Evolutionary conservation across 2,113 vertebrate species (phyloP), one percentile per base, ranked within the genome.

Genomic region (Dinomys branickii): DNA sequence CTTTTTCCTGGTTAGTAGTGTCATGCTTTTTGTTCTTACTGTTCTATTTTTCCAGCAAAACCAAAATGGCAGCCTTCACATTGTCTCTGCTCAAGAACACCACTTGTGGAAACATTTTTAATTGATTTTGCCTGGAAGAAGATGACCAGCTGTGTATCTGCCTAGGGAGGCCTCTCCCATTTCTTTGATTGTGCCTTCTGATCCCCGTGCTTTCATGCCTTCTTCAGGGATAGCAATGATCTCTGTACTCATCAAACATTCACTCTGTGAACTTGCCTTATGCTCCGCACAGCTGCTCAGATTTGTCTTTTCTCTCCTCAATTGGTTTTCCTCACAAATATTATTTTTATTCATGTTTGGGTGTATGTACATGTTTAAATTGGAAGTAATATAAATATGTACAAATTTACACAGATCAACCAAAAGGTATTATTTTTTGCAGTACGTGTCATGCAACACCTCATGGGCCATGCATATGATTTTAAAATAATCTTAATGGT

Each of bases 81-180:
- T 94, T 92, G 41, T 85, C 11, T 92, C 58, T 88, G 54, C 80
- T 94, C 93, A 94, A 56, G 63, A 88, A 91, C 54, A 56, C 65
- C 83, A 93, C 89, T 90, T 94, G 94, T 94, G 87, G 78, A 94
- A 95, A 90, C 71, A 91, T 19, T 91, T 94, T 95, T 61, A 91
- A 97, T 84, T 94, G 94, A 84, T 86, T 83, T 94, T 97, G 52
- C 38, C 83, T 89, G 35, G 56, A 84, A 56, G 91, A 85, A 91
- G 88, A 73, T 87, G 90, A 87, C 73, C 87, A 73, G 35, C 90
- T 85, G 67, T 41, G 82, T 71, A 56, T 86, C 90, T 88, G 91
- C 56, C 77, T 75, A n/a, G 28, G 14, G 1, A n/a, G 65, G 65
- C 7, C 63, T 87, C 94, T 90, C 91, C 94, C 24, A 52, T 95